Conservation (phyloP, 2,888 invertebrate species). For the Melinaea menophilus region DNA sequence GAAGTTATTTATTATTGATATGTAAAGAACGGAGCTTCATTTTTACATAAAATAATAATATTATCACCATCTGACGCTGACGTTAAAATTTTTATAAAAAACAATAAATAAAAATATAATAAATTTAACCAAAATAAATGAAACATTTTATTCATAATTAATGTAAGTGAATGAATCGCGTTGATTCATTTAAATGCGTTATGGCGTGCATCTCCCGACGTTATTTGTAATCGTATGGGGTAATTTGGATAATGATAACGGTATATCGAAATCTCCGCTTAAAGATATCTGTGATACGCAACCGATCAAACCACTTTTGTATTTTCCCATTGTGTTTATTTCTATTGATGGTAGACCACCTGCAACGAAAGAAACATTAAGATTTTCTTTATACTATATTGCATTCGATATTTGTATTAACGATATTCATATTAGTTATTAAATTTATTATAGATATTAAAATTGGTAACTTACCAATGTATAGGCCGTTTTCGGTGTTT, state of each 20-base stretch:
- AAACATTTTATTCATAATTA: conserved; percentile 19
- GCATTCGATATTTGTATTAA: not conserved
- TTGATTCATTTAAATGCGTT: conserved; percentile 35
- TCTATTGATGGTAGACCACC: conserved; percentile 89
- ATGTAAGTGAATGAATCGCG: conserved; percentile 35
- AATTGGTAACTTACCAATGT: conserved; percentile 92
- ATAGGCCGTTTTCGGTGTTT: conserved; percentile 92
- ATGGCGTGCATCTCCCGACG: conserved; percentile 69
- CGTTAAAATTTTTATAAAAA: no score
- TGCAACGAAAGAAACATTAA: conserved; percentile 47
- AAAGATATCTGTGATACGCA: conserved; percentile 90
- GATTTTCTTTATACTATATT: not conserved
- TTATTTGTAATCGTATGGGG: conserved; percentile 79
- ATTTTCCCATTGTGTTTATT: conserved; percentile 83
- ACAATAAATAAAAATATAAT: no score
- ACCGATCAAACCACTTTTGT: conserved; percentile 85
- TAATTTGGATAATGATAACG: conserved; percentile 81
- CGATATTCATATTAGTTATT: no score
- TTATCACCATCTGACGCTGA: not conserved
- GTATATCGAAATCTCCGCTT: conserved; percentile 87
- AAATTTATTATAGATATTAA: no score
- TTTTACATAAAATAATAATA: conserved; percentile 8
- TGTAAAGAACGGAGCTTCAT: conserved; percentile 51
- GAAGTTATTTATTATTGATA: conserved; percentile 63
- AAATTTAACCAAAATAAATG: not conserved